These are phyloP conservation scores for Penaeus indicus DNA, from an alignment of 1,140 invertebrate species.

Conservation along the genomic window DNA sequence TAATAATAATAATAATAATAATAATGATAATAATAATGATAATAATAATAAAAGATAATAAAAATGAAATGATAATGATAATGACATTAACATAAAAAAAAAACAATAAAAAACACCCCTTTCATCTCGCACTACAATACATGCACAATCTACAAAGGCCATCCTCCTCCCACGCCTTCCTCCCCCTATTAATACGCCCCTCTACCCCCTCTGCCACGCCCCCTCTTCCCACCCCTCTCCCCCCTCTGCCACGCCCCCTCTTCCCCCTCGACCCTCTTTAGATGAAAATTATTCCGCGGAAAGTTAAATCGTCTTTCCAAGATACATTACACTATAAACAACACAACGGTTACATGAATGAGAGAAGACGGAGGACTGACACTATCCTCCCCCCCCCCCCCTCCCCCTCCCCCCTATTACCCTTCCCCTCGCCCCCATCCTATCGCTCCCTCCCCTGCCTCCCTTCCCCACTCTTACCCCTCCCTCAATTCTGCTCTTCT, in stretches of 20 bases:
- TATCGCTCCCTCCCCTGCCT: too few relatives aligned
- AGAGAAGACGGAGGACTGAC: not conserved
- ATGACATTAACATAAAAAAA: too few relatives aligned
- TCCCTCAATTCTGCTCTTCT: not conserved
- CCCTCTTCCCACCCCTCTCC: not conserved
- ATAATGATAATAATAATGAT: too few relatives aligned
- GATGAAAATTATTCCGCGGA: conserved; percentile 17
- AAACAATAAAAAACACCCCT: too few relatives aligned
- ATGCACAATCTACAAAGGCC: too few relatives aligned
- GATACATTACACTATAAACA: conserved; percentile 31
- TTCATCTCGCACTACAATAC: too few relatives aligned
- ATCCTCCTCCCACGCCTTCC: not conserved
- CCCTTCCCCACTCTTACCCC: not conserved
- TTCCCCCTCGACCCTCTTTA: not conserved
- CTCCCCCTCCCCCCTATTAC: not conserved
- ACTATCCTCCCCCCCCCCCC: not conserved
- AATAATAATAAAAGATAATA: too few relatives aligned
- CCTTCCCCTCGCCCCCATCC: not conserved
- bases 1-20: too few relatives aligned
- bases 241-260: not conserved
- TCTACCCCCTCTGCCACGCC: not conserved
- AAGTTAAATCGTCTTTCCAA: conserved; percentile 16
- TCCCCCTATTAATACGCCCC: not conserved
- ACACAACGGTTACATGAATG: not conserved
- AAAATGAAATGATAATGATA: too few relatives aligned